These are phyloP conservation scores for Parthenolecanium corni DNA, from an alignment of 2,888 invertebrate species.

Conservation along the genomic window DNA sequence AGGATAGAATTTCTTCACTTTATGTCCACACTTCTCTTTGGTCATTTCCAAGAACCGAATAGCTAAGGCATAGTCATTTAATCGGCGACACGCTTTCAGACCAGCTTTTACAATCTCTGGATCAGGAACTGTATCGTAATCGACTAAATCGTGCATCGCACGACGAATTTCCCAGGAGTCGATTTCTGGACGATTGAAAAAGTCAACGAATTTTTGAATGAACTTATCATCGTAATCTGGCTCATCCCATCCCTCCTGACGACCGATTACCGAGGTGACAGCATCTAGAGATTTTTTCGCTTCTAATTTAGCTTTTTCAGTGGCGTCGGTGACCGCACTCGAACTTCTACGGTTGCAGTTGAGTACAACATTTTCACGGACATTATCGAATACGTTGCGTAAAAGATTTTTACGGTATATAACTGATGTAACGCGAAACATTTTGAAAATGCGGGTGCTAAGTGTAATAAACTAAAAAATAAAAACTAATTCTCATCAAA, in stretches of 20 bases:
- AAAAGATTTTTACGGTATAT: background rate
- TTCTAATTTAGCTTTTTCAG: background rate
- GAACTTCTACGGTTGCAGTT: slow-evolving; percentile 13
- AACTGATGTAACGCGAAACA: slow-evolving; percentile 14
- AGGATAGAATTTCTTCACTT: slow-evolving; percentile 67
- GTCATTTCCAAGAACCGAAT: slow-evolving; percentile 85
- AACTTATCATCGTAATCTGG: slow-evolving; percentile 72
- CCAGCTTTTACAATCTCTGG: slow-evolving; percentile 78
- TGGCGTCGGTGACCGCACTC: background rate
- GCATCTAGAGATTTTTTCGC: background rate
- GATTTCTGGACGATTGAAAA: slow-evolving; percentile 74
- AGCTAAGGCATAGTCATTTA: slow-evolving; percentile 88
- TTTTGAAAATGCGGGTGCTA: slow-evolving; percentile 10
- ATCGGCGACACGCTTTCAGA: slow-evolving; percentile 77
- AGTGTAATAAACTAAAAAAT: too few species aligned
- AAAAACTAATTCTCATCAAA: too few species aligned
- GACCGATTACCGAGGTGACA: background rate
- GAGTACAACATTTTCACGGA: slow-evolving; percentile 12
- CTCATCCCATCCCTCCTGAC: slow-evolving; percentile 29
- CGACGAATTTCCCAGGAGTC: slow-evolving; percentile 92
- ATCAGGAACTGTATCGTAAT: slow-evolving; percentile 84
- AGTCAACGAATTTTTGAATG: slow-evolving; percentile 67
- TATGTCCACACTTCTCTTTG: slow-evolving; percentile 72
- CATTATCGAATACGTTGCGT: background rate
- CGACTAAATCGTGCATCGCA: slow-evolving; percentile 69